Evolutionary conservation across 2,113 vertebrate genomes (phyloP).

Genomic region (Pluvianellus socialis): DNA sequence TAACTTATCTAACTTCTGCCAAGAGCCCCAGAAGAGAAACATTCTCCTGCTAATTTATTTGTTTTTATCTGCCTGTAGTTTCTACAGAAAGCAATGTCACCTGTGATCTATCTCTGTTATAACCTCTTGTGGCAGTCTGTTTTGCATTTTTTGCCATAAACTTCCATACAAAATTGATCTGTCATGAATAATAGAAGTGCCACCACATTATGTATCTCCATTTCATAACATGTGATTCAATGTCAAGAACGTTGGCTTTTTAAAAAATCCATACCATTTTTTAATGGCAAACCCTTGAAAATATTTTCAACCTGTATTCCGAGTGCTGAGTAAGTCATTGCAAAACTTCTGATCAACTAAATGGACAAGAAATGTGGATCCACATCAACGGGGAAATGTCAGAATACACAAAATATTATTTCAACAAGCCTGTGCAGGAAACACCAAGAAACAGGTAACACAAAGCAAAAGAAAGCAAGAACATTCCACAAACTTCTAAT

Average conservation of each 20-base stretch:
- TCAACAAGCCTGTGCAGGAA: not conserved
- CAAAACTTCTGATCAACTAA: not conserved
- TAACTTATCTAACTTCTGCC: conserved; percentile 9
- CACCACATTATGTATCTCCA: conserved; percentile 50
- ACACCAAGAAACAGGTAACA: not conserved
- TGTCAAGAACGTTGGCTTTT: conserved; percentile 7
- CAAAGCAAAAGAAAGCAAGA: not conserved
- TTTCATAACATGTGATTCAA: conserved; percentile 40
- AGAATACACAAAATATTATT: not conserved
- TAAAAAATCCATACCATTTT: conserved; percentile 8
- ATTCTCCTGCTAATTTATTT: conserved; percentile 45
- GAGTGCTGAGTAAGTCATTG: not conserved
- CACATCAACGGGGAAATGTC: not conserved
- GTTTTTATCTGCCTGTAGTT: conserved; percentile 27
- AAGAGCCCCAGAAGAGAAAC: not conserved
- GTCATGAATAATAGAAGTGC: conserved; percentile 38
- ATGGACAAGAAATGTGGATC: not conserved
- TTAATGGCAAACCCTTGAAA: not conserved
- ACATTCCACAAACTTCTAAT: not conserved
- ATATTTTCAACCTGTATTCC: not conserved
- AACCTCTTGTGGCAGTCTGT: conserved; percentile 45
- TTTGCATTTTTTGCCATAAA: conserved; percentile 59
- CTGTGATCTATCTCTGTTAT: conserved; percentile 58
- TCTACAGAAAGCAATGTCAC: conserved; percentile 46
- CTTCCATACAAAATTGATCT: conserved; percentile 67